Conservation (phyloP, 53 echinoderm and acorn worm genomes). For the Actinopyga echinites region DNA sequence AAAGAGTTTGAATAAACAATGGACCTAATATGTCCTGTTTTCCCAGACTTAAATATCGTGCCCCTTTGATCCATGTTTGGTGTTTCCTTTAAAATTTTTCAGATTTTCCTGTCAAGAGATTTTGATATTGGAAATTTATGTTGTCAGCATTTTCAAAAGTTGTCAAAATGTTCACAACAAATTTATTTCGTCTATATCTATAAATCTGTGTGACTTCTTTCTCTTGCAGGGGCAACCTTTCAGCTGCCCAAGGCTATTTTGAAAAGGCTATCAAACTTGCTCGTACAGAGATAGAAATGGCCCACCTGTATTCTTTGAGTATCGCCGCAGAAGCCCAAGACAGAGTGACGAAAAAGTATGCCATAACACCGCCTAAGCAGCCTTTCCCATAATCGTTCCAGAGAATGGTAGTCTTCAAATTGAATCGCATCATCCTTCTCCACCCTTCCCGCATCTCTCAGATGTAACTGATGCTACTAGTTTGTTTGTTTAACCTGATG, state of each 20-base stretch:
- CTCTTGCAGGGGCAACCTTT: conserved; percentile 77
- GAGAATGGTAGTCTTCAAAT: no score
- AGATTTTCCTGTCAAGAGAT: no score
- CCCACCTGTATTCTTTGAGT: conserved; percentile 90
- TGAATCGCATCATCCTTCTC: no score
- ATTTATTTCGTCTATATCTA: not conserved
- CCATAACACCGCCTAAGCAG: conserved; percentile 77
- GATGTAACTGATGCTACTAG: no score
- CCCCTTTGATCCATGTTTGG: no score
- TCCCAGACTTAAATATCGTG: no score
- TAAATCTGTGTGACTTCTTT: not conserved
- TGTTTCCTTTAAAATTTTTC: no score
- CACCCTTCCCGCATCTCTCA: no score
- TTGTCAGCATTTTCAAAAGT: not conserved
- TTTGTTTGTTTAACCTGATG: no score
- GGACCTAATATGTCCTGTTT: no score
- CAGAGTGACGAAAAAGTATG: conserved; percentile 83
- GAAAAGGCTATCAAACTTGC: conserved; percentile 93
- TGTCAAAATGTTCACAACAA: not conserved
- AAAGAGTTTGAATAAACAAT: no score
- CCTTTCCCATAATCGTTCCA: not conserved
- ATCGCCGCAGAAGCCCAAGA: conserved; percentile 89
- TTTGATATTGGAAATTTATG: not conserved
- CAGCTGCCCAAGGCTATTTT: conserved; percentile 84
- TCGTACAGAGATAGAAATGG: conserved; percentile 98